Percentiles rank a stretch among this genome's conserved stretches.
These are phyloP conservation scores for Graptemys geographica DNA, from an alignment of 2,797 vertebrate genomes.

Conservation along the genomic window DNA sequence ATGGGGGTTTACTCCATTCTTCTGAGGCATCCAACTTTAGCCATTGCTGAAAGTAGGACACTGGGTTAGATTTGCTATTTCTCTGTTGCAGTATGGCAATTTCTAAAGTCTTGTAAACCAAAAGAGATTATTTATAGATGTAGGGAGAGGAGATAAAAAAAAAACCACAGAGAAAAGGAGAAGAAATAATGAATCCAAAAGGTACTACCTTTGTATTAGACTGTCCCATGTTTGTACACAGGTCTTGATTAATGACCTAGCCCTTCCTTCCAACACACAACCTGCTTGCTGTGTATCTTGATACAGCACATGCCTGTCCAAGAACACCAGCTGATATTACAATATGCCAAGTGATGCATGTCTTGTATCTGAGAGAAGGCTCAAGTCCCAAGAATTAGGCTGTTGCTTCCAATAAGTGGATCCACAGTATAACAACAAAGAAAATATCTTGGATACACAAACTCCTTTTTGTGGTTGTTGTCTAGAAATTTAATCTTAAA, in stretches of 20 bases:
- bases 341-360: fast-evolving
- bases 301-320: neutral
- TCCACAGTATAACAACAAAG: neutral
- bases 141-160: neutral
- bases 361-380: fast-evolving
- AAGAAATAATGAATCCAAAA: neutral
- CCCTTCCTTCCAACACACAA: neutral
- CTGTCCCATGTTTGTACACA: neutral
- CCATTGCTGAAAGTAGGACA: neutral
- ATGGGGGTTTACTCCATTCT: fast-evolving
- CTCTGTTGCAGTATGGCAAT: neutral
- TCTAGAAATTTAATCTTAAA: neutral
- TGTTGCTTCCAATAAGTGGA: neutral
- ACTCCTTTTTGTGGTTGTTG: neutral
- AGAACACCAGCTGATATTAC: neutral
- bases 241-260: neutral
- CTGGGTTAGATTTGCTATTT: neutral
- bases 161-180: neutral
- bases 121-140: neutral
- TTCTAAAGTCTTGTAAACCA: neutral
- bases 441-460: neutral
- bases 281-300: neutral
- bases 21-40: neutral
- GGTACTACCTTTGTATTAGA: neutral
- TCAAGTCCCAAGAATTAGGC: neutral